Base-by-base conservation (phyloP, 2,888 invertebrate species). In the Suillia variegata region DNA sequence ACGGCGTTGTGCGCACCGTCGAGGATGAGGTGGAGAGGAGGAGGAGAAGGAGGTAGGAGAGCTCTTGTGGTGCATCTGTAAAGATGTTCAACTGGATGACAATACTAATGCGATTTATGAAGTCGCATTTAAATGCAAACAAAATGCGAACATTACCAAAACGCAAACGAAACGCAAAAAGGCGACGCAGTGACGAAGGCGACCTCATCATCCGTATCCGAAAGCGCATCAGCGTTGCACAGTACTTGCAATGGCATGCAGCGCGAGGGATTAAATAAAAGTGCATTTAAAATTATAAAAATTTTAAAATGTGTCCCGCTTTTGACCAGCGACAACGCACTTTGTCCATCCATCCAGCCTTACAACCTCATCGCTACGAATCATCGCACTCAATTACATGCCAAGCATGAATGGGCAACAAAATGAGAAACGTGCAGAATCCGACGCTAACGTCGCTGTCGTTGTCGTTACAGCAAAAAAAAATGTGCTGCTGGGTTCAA, bases 41-140 rank as follows among this genome's bases (percentile, higher is more conserved):
- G n/a, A 58, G 17, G 51, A 34, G 47, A 45, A 47, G 47, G 22
- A 24, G 31, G 31, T 31, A 12, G 5, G 31, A 5, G 31, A 8
- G 31, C 31, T 12, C 12, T n/a, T n/a, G n/a, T n/a, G n/a, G n/a
- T n/a, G 38, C n/a, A n/a, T n/a, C 4, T 38, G 45, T 45, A 20
- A 17, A 31, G 49, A 57, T 50, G 57, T 45, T 38, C 56, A 45
- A 49, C 54, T 56, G 61, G 54, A 61, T 61, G 57, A 61, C 54
- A 56, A 61, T 61, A 54, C 57, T 57, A 54, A 61, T 61, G 57
- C 57, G 54, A 61, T 61, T 61, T 61, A 61, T 61, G 61, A 61
- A 57, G 57, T 45, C 56, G 48, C 56, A 38, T 49, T 49, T 21
- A 48, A 47, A 53, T 20, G 53, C 52, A 58, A 22, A 47, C 47